phyloP scores from a whole-genome alignment of 1,140 invertebrate species.

The Leptopilina boulardi region DNA sequence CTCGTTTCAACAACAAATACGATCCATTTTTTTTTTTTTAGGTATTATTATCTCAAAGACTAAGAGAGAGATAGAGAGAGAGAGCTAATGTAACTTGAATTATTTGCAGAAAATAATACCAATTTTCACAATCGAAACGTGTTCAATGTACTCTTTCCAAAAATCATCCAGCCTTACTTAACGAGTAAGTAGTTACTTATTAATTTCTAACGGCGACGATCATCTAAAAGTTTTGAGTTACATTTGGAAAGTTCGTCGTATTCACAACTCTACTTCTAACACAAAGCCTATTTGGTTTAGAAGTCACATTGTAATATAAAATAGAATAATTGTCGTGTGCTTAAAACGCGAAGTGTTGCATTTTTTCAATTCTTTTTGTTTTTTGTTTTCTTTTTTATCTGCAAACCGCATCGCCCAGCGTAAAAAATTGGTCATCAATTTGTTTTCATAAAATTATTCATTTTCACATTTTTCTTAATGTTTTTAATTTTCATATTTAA shows the following conservation, averaged over 20 bases:
- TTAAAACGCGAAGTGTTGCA: conserved; percentile 57
- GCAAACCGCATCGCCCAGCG: conserved; percentile 41
- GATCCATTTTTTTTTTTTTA: neutral
- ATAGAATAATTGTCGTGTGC: conserved; percentile 66
- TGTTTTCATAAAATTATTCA: conserved; percentile 21
- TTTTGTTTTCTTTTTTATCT: neutral
- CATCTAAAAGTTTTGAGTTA: conserved; percentile 51
- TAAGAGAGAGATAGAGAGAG: neutral
- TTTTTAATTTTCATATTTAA: neutral
- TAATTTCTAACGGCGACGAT: conserved; percentile 57
- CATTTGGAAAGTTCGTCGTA: conserved; percentile 44
- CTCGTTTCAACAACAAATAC: conserved; percentile 8
- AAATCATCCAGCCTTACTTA: conserved; percentile 54
- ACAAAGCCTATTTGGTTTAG: conserved; percentile 63
- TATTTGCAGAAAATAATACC: neutral
- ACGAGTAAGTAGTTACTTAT: conserved; percentile 52
- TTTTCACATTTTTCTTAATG: neutral
- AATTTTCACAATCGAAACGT: conserved; percentile 3
- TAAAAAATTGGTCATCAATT: conserved; percentile 58
- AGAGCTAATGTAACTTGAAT: neutral
- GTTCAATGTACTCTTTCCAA: conserved; percentile 35
- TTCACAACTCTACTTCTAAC: conserved; percentile 56
- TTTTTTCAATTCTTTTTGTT: neutral
- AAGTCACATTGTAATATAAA: conserved; percentile 70
- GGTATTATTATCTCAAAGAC: neutral